Evolutionary conservation across 2,888 invertebrate species (phyloP), one percentile per base, ranked within the genome.

Genomic region (Trachelus iudaicus): DNA sequence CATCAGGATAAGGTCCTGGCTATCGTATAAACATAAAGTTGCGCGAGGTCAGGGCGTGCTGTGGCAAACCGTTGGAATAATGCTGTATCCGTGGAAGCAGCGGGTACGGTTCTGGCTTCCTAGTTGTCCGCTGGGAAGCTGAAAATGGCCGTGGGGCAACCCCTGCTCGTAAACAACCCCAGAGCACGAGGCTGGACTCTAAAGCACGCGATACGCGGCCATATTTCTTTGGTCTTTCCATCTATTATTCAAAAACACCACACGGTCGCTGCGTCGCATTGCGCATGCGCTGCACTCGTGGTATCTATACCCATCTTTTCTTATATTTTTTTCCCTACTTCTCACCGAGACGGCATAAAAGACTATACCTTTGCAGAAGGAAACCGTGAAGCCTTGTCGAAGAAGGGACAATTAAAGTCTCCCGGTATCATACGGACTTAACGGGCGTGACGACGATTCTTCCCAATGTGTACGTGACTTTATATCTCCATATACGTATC

Each of bases 1-100:
- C 83, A 82, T 82, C 84, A 77, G 82, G 81, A 76, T 79, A 85
- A 82, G 83, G 83, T 87, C 83, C 83, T 84, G 81, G 82, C 83
- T 84, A 83, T 81, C 85, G 82, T 81, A 88, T 87, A 85, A 87
- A 88, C 86, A 81, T 87, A 84, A 88, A 88, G 82, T 85, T 85
- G 80, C 80, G 71, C 56, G 71, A 71, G 71, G 71, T 71, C 71
- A 71, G 71, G 71, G 71, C 71, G 71, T 71, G 71, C 71, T 71
- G 71, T 13, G 71, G 71, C 71, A 31, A 13, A 31, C 71, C 33
- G 33, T 71, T 33, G 71, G 71, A 71, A 71, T 71, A 71, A 71
- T 71, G 71, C 34, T 33, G 71, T 34, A 71, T 71, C 71, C 71
- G 71, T 71, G 71, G 31, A 71, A 71, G 71, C 78, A 40, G 69